Base-by-base conservation (phyloP, 2,797 vertebrate genomes). In the Hephaestus fuliginosus region DNA sequence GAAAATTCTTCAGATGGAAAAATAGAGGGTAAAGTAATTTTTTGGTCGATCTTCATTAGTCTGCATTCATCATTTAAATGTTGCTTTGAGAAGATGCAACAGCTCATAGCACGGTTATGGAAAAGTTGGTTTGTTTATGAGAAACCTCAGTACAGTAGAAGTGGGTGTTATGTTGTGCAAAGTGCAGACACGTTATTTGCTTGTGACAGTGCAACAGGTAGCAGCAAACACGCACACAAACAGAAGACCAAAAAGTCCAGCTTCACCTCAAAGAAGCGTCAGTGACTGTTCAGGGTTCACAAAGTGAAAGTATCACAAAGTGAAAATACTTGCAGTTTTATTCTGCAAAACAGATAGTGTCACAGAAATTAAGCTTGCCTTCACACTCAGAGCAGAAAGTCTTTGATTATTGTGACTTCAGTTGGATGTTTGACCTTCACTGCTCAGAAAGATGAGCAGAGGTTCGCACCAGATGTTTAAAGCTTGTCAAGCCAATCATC, bases 131-230 rank as follows among this genome's bases (percentile, higher is more conserved):
- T 80, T 82, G 77, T 79, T 64, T 75, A 79, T 70, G 71, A 81
- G 68, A 87, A 90, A 58, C 57, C 43, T 74, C 2, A 0, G 9
- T 61, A 64, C 53, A 43, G 18, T 36, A 63, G 17, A 81, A 73
- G 88, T 90, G 61, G 89, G 88, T 72, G 89, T 89, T 58, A 51
- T 56, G 78, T 44, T 36, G 86, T 78, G 46, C 88, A 90, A 72
- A 76, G 72, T 89, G 86, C 85, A 89, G 33, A 46, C 30, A 51
- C 7, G 4, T 63, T 57, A 55, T 76, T 52, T 78, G 58, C 67
- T 65, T 39, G 39, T 56, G 64, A 63, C 4, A 53, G 10, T 60
- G 78, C 71, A 81, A 28, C 36, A 30, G 51, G 46, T 49, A 43
- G 61, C 74, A 80, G 71, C 82, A 77, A 86, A 69, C 62, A 60